These are phyloP conservation scores for Trachelus stipa DNA, from an alignment of 2,888 invertebrate genomes.

Conservation along the genomic window DNA sequence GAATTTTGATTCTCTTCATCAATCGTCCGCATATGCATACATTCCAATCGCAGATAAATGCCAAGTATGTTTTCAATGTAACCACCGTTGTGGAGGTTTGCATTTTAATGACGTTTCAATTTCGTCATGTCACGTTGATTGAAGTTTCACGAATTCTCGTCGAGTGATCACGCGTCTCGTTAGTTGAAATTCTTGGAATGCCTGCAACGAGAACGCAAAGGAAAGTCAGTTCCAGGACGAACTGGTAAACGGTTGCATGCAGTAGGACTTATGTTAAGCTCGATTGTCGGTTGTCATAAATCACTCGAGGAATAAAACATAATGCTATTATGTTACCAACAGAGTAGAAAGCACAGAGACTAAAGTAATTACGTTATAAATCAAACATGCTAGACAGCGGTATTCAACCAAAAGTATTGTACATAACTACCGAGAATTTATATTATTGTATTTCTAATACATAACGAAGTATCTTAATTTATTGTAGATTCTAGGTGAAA, in stretches of 20 bases:
- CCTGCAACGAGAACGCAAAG: neutral
- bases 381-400: constrained; percentile 21
- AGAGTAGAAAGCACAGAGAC: constrained; percentile 5
- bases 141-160: neutral
- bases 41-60: neutral
- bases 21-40: neutral
- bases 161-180: neutral
- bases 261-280: neutral
- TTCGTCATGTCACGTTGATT: neutral
- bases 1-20: neutral
- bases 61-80: neutral
- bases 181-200: neutral
- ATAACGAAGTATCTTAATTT: constrained; percentile 37
- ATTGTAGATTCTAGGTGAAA: constrained; percentile 36
- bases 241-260: neutral
- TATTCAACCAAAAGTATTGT: constrained; percentile 45
- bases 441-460: neutral
- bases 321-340: constrained; percentile 9
- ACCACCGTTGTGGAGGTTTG: neutral
- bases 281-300: neutral
- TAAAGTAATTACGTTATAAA: constrained; percentile 19
- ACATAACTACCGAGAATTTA: constrained; percentile 27
- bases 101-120: neutral
- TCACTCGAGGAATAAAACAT: constrained; percentile 5
- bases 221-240: neutral